A percentile compares a stretch with the other conserved stretches of the same genome.
Conservation (phyloP, 2,888 invertebrate species). For the Netelia inedita region DNA sequence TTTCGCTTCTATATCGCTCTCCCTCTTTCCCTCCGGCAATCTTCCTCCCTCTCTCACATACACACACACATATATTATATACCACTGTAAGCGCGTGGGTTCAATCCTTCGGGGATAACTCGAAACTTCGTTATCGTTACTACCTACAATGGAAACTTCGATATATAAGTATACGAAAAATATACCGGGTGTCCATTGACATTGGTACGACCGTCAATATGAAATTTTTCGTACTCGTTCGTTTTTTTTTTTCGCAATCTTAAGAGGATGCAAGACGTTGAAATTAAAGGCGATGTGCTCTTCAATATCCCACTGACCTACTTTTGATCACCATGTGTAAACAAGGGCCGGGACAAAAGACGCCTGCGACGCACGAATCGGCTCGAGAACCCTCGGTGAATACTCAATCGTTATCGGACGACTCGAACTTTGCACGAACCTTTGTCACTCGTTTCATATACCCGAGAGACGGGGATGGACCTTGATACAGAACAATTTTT, state of each 20-base stretch:
- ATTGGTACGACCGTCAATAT: background rate
- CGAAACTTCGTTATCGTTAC: slow-evolving; percentile 56
- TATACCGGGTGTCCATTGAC: too few relatives aligned
- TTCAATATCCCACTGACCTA: too few relatives aligned
- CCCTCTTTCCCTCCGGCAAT: slow-evolving; percentile 61
- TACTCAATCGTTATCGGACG: too few relatives aligned
- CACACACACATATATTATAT: slow-evolving; percentile 1
- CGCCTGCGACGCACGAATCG: too few relatives aligned
- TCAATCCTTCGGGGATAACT: slow-evolving; percentile 61
- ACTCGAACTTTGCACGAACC: background rate
- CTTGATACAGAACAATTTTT: background rate
- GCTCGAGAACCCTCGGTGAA: too few relatives aligned
- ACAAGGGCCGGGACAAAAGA: too few relatives aligned
- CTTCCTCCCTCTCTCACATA: slow-evolving; percentile 21
- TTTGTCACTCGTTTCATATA: background rate
- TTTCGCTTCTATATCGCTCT: slow-evolving; percentile 50
- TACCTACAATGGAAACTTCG: slow-evolving; percentile 6
- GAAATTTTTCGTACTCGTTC: background rate
- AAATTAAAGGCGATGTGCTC: too few relatives aligned
- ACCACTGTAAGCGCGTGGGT: slow-evolving; percentile 17
- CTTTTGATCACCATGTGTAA: too few relatives aligned
- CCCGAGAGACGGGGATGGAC: background rate
- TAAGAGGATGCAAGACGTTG: too few relatives aligned
- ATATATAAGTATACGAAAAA: background rate
- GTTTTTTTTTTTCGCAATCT: background rate